Base-by-base conservation (phyloP, 2,888 invertebrate species). In the Physocephala rufipes region DNA sequence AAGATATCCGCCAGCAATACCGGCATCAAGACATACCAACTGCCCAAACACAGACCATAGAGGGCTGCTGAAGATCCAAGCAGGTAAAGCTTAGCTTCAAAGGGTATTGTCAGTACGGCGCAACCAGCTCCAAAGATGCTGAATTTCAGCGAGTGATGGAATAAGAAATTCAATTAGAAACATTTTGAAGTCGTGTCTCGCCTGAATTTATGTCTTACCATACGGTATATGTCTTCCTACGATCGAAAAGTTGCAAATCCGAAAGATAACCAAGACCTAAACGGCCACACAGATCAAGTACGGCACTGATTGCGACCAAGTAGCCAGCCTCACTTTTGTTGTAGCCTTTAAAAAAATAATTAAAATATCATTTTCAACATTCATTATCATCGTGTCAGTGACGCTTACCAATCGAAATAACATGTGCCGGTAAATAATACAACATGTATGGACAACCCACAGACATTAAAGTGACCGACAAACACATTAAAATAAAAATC, bases 391-490 rank as follows among this genome's bases (percentile, higher is more conserved):
- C n/a, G n/a, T n/a, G n/a, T n/a, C n/a, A 19, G 24, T 16, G 43
- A 7, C 2, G 1, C 78, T 73, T 74, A 53, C 92, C 92, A 1
- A 87, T 88, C 0, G 91, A 88, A 51, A 91, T 90, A 0, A 92
- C 91, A 79, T 92, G 92, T 0, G 93, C 92, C 0, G 93, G 93
- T 58, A 93, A 84, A 79, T 92, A 92, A 83, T 92, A 92, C 2
- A 93, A 83, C 80, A 92, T 91, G 82, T 92, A 92, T 0, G 93
- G 93, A 3, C 92, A 92, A 15, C 93, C 93, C 26, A 92, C 91
- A 0, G 92, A 92, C 91, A 92, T 92, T 2, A 93, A 87, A 1
- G 90, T 91, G 13, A 93, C 92, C 0, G 93, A 92, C 1, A 91
- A 87, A 73, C 91, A 91, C 84, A 93, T 90, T 76, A 92, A 86